Base-by-base conservation (phyloP, 2,797 vertebrate species). In the Rhynchotus rufescens region DNA sequence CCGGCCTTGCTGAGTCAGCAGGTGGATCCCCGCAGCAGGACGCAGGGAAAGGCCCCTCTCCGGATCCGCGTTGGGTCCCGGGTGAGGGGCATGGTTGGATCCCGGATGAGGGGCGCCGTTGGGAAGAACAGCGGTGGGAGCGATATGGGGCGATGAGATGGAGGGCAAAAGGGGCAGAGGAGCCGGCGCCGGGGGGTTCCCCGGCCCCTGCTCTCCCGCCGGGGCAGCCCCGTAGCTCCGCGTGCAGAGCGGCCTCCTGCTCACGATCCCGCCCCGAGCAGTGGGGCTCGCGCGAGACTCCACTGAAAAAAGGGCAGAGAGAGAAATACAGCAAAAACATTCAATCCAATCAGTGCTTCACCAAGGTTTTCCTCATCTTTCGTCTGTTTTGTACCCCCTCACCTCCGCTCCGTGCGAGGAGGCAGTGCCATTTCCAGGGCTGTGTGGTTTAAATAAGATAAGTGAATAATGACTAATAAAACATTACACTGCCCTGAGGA, bases 171-270 rank as follows among this genome's bases (percentile, higher is more conserved):
- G 36, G 36, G 36, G 36, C 36, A 9, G 36, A 36, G 36, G 36
- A 36, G 36, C 36, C 36, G 36, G 36, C 9, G 9, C 36, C 36
- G 19, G 40, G 92, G 88, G 65, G 89, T 94, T 89, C 93, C 93
- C 95, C 91, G 84, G 89, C 93, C 89, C 83, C 22, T 26, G 54
- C 40, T 75, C 93, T 65, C 86, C 65, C 51, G 3, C 0, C 88
- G 87, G 93, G 77, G 88, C 89, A 90, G 92, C 86, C 93, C 93
- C 92, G 76, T 60, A 52, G 89, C 72, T 89, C 79, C 54, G 73
- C 25, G 44, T 17, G 44, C 44, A 13, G 44, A 44, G 44, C 44
- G 4, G 44, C 44, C 44, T 20, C 44, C 44, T 20, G 44, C 44
- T 20, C 74, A 36, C 65, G 81, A 44, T 61, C 65, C 45, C 60